phyloP scores from a whole-genome alignment of 1,140 invertebrate genomes.

The Macrotrachela quadricornifera region DNA sequence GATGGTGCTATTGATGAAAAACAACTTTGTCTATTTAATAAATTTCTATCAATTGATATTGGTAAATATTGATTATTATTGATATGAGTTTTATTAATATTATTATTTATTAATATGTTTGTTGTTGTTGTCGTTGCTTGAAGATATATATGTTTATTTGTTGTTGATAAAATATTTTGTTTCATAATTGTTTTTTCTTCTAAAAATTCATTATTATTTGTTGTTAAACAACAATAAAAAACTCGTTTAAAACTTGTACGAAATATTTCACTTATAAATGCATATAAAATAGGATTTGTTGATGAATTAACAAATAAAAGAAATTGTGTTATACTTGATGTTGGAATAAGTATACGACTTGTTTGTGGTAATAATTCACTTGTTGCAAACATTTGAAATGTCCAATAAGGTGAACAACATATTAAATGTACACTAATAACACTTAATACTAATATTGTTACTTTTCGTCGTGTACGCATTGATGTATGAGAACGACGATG shows the following conservation, averaged over 20 bases:
- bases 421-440: conserved; percentile 4
- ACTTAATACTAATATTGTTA: background rate
- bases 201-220: no score
- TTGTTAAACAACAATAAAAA: background rate
- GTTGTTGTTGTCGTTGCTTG: no score
- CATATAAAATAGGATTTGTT: conserved; percentile 24
- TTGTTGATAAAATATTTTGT: no score
- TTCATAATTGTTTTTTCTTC: no score
- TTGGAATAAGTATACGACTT: background rate
- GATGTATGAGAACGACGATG: background rate
- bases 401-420: conserved; percentile 4
- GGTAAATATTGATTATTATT: no score
- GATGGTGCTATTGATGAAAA: no score
- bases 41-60: no score
- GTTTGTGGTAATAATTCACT: conserved; percentile 1
- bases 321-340: background rate
- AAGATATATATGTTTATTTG: no score
- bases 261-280: conserved; percentile 19
- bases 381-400: conserved; percentile 2
- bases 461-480: conserved; percentile 3
- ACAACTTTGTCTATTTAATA: no score
- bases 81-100: no score
- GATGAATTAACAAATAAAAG: conserved; percentile 19
- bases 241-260: conserved; percentile 15
- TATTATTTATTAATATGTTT: no score